These are phyloP conservation scores for Cyprinodon tularosa DNA, from an alignment of 2,113 vertebrate genomes.

Conservation along the genomic window DNA sequence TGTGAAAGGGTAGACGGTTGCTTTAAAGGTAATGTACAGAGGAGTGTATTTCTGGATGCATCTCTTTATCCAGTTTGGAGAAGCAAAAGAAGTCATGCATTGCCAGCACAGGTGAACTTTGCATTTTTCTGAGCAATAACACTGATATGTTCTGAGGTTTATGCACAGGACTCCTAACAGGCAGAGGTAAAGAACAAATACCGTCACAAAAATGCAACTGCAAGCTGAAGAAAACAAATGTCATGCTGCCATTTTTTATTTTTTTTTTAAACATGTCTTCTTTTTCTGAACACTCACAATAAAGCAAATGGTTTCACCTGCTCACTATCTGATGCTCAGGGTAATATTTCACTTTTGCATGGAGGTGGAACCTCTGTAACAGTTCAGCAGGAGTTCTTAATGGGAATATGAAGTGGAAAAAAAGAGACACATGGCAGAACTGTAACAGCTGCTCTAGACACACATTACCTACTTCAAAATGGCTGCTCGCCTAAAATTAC, in stretches of 20 bases:
- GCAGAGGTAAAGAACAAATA: slow-evolving; percentile 42
- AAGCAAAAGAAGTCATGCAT: slow-evolving; percentile 64
- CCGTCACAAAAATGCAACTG: slow-evolving; percentile 47
- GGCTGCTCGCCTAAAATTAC: slow-evolving; percentile 54
- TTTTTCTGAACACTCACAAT: slow-evolving; percentile 30
- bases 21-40: slow-evolving; percentile 75
- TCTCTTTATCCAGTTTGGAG: slow-evolving; percentile 75
- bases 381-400: slow-evolving; percentile 43
- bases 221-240: slow-evolving; percentile 50
- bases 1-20: slow-evolving; percentile 64
- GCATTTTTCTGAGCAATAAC: slow-evolving; percentile 23
- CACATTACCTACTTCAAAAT: slow-evolving; percentile 61
- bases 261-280: slow-evolving; percentile 50
- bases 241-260: slow-evolving; percentile 39
- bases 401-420: slow-evolving; percentile 50
- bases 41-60: slow-evolving; percentile 63
- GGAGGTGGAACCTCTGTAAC: slow-evolving; percentile 8
- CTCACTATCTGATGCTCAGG: slow-evolving; percentile 13
- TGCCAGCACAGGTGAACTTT: slow-evolving; percentile 54
- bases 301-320: slow-evolving; percentile 29
- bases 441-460: slow-evolving; percentile 51
- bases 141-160: slow-evolving; percentile 46
- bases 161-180: slow-evolving; percentile 46
- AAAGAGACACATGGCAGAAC: slow-evolving; percentile 79
- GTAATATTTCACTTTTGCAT: slow-evolving; percentile 30